These are phyloP conservation scores for Sebastes iracundus DNA, from an alignment of 2,797 vertebrate genomes.

Conservation along the genomic window DNA sequence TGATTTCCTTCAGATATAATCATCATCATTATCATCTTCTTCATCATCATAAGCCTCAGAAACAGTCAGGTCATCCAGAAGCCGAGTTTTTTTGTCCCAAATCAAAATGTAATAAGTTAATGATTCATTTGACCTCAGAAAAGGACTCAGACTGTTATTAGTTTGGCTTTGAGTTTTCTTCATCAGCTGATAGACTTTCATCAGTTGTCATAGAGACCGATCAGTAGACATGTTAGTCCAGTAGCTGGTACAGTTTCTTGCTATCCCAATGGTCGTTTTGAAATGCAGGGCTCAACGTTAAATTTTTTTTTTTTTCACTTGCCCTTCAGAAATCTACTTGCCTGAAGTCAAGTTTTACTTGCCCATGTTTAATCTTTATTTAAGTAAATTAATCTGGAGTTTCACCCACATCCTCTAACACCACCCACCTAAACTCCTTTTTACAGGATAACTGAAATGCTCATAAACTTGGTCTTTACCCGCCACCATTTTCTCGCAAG, in stretches of 20 bases:
- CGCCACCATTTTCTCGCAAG: too few species aligned
- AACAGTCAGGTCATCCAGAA: not conserved
- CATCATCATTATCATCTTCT: not conserved
- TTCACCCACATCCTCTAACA: too few species aligned
- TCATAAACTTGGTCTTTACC: too few species aligned
- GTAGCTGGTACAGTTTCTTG: too few species aligned
- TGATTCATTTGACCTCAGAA: not conserved
- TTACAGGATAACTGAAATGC: fast-evolving
- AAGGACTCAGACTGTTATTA: not conserved
- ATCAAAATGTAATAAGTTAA: not conserved
- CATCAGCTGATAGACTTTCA: not conserved
- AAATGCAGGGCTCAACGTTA: fast-evolving
- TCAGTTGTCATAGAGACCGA: not conserved
- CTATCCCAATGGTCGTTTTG: too few species aligned
- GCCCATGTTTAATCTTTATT: too few species aligned
- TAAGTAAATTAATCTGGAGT: fast-evolving
- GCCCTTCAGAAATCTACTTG: too few species aligned
- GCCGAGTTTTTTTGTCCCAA: not conserved
- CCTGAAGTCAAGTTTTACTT: too few species aligned
- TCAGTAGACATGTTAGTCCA: not conserved
- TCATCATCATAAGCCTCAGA: not conserved
- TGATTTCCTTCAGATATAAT: not conserved
- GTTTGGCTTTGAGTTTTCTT: not conserved
- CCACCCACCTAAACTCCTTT: too few species aligned
- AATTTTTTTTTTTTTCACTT: fast-evolving